phyloP scores from a whole-genome alignment of 1,140 invertebrate species.

The Pectinophora gossypiella region DNA sequence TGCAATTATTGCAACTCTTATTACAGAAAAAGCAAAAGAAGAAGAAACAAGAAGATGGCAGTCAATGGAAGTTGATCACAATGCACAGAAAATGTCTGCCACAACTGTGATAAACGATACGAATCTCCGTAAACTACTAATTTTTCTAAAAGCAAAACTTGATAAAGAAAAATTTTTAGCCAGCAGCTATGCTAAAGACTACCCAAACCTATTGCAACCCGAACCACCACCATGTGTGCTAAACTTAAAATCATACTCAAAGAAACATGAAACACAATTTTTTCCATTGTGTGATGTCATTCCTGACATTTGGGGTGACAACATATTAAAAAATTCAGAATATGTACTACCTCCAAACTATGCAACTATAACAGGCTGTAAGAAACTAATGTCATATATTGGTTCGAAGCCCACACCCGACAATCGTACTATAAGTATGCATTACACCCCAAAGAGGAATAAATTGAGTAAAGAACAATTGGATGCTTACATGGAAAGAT shows the following conservation, averaged over 20 bases:
- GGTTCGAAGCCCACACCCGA: slow-evolving; percentile 5
- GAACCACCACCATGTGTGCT: slow-evolving; percentile 22
- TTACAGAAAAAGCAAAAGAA: slow-evolving; percentile 34
- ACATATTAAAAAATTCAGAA: slow-evolving; percentile 18
- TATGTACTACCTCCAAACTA: slow-evolving; percentile 57
- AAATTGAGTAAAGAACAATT: slow-evolving; percentile 30
- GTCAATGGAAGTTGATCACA: slow-evolving; percentile 5
- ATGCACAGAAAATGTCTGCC: slow-evolving; percentile 8
- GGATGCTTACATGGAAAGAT: slow-evolving; percentile 41
- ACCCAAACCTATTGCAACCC: slow-evolving; percentile 27
- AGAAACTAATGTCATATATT: slow-evolving; percentile 36
- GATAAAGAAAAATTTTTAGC: slow-evolving; percentile 32
- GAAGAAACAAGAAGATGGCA: slow-evolving; percentile 21
- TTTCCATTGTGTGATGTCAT: slow-evolving; percentile 7
- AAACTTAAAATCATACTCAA: slow-evolving; percentile 55
- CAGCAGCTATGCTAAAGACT: slow-evolving; percentile 23
- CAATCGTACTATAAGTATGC: slow-evolving; percentile 23
- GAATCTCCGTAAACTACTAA: slow-evolving; percentile 40
- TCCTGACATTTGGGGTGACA: slow-evolving; percentile 50
- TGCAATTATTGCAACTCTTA: slow-evolving; percentile 45
- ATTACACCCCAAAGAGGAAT: slow-evolving; percentile 29
- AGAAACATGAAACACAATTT: slow-evolving; percentile 22
- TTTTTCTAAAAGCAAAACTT: slow-evolving; percentile 44
- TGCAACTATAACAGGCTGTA: slow-evolving; percentile 53
- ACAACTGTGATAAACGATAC: slow-evolving; percentile 24